A percentile compares a stretch with the other conserved stretches of the same genome.
phyloP scores from a whole-genome alignment of 2,888 invertebrate species.

The Alsophila aescularia region DNA sequence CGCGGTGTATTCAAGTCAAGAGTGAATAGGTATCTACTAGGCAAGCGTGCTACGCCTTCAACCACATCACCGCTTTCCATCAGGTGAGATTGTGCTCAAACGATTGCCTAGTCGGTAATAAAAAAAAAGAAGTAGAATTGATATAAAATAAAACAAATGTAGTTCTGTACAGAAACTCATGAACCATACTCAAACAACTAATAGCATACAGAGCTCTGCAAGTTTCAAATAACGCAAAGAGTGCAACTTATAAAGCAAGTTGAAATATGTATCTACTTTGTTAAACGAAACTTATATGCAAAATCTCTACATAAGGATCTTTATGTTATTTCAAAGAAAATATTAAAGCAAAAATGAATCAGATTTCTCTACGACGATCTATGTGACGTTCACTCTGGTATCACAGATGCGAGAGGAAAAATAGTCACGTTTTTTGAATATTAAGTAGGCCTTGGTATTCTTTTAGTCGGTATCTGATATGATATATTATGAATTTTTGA shows the following conservation, averaged over 20 bases:
- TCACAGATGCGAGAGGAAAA: conserved; percentile 18
- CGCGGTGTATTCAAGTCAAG: too few species aligned
- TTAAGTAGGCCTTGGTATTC: conserved; percentile 15
- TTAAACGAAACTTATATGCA: background rate
- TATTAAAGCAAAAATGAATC: conserved; percentile 6
- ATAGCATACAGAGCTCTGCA: background rate
- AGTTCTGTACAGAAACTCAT: too few species aligned
- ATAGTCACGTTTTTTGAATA: conserved; percentile 33
- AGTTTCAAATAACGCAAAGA: background rate
- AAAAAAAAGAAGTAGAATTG: too few species aligned
- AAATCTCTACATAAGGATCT: conserved; percentile 4
- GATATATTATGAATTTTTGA: conserved; percentile 5
- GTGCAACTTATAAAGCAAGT: background rate
- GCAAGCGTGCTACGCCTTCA: too few species aligned
- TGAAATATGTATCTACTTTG: background rate
- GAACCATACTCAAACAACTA: background rate
- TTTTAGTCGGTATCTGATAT: background rate
- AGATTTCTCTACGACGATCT: conserved; percentile 6
- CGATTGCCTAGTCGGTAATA: too few species aligned
- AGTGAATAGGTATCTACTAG: too few species aligned
- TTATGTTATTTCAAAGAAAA: background rate
- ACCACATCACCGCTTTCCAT: too few species aligned
- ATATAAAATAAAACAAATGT: too few species aligned
- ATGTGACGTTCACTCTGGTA: conserved; percentile 16
- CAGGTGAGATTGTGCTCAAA: too few species aligned